A percentile compares a stretch with the other conserved stretches of the same genome.
Evolutionary conservation across 1,140 invertebrate species (phyloP).

Genomic region (Stenopsyche tienmushanensis): DNA sequence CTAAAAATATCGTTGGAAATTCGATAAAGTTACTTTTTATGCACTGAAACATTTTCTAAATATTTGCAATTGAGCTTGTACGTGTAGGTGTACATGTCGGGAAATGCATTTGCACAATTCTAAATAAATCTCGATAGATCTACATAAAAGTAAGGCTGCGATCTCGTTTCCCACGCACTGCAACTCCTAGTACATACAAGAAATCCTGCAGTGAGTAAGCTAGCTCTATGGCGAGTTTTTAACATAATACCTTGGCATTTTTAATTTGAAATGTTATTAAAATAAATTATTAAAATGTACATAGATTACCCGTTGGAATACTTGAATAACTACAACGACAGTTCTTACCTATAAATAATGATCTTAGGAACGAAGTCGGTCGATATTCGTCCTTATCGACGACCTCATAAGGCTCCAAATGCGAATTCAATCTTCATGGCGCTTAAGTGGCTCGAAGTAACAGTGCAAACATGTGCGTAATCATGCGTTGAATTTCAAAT

Average conservation of each 20-base stretch:
- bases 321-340: conserved; percentile 7
- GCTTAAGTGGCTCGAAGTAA: neutral
- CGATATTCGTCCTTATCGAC: neutral
- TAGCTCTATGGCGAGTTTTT: conserved; percentile 21
- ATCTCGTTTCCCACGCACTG: conserved; percentile 24
- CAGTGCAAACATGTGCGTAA: conserved; percentile 25
- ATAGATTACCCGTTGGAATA: conserved; percentile 26
- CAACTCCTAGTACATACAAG: neutral
- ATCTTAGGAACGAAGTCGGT: neutral
- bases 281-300: conserved; percentile 34
- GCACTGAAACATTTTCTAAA: too few relatives aligned
- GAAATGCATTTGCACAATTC: conserved; percentile 10
- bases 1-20: too few relatives aligned
- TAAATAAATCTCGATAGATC: conserved; percentile 10
- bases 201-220: neutral
- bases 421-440: too few relatives aligned
- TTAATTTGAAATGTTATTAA: conserved; percentile 32
- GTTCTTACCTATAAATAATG: neutral
- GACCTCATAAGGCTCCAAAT: neutral
- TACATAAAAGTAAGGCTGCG: conserved; percentile 27
- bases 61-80: neutral
- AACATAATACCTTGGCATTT: conserved; percentile 32
- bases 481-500: conserved; percentile 37
- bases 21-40: too few relatives aligned
- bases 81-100: neutral